Conservation (phyloP, 2,888 invertebrate genomes). For the Cotesia congregata region DNA sequence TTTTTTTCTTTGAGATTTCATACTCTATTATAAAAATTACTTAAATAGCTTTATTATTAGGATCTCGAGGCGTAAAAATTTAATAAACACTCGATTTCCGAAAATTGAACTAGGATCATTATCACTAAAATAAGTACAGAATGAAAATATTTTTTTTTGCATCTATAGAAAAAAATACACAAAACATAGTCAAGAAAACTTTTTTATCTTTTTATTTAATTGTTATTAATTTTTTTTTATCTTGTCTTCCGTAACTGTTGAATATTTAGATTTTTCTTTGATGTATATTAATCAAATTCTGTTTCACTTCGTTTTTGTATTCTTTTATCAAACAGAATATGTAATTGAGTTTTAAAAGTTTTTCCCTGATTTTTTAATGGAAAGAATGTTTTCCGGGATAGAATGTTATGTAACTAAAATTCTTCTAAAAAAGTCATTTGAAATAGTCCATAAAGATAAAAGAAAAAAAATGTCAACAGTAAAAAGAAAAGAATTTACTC, state of each 20-base stretch:
- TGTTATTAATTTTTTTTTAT: background rate
- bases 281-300: background rate
- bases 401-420: background rate
- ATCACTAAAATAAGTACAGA: too few species aligned
- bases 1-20: too few species aligned
- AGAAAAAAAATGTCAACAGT: background rate
- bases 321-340: background rate
- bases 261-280: background rate
- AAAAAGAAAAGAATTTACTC: background rate
- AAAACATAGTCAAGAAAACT: background rate
- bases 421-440: background rate
- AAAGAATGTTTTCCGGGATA: background rate
- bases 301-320: background rate
- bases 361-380: background rate
- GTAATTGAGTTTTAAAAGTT: background rate
- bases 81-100: too few species aligned
- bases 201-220: background rate
- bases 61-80: too few species aligned
- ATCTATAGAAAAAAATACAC: too few species aligned
- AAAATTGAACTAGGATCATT: too few species aligned
- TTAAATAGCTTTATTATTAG: too few species aligned
- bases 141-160: too few species aligned
- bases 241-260: slow-evolving; percentile 31
- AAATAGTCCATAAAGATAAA: background rate
- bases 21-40: too few species aligned